phyloP scores from a whole-genome alignment of 2,113 vertebrate genomes.

The Clarias gariepinus region DNA sequence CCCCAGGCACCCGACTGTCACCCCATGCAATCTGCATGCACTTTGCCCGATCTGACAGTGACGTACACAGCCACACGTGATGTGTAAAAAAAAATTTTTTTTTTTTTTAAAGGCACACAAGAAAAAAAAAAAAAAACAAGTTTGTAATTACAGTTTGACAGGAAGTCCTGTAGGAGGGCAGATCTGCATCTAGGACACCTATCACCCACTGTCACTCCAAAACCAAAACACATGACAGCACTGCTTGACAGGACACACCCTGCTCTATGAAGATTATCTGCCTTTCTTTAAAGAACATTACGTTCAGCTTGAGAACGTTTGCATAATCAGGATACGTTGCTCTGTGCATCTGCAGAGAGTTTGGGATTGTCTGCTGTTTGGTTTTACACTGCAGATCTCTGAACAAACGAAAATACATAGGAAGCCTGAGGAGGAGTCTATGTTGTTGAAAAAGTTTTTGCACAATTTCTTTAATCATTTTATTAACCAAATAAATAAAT shows the following conservation, averaged over 20 bases:
- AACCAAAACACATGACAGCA: not conserved
- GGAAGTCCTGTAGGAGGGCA: not conserved
- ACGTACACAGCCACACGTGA: conserved; percentile 14
- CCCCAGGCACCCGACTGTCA: not conserved
- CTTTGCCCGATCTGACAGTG: conserved; percentile 31
- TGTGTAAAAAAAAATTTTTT: not conserved
- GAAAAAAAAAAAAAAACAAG: not conserved
- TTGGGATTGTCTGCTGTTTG: not conserved
- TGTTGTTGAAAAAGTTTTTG: not conserved
- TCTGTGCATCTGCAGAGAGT: not conserved
- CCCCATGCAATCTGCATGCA: conserved; percentile 32
- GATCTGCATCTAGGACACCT: not conserved
- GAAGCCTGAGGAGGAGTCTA: not conserved
- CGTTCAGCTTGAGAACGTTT: not conserved
- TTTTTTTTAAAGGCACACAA: not conserved
- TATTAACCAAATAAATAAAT: not conserved
- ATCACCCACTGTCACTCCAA: not conserved
- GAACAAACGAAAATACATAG: not conserved
- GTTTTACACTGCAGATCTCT: not conserved
- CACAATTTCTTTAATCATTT: not conserved
- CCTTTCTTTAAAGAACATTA: not conserved
- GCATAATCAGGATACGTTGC: no score
- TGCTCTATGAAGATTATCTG: not conserved
- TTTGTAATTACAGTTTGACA: not conserved
- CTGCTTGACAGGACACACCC: not conserved